Percentiles rank a stretch among this genome's conserved stretches.
Conservation (phyloP, 2,113 vertebrate genomes). For the Toxotes chatareus region DNA sequence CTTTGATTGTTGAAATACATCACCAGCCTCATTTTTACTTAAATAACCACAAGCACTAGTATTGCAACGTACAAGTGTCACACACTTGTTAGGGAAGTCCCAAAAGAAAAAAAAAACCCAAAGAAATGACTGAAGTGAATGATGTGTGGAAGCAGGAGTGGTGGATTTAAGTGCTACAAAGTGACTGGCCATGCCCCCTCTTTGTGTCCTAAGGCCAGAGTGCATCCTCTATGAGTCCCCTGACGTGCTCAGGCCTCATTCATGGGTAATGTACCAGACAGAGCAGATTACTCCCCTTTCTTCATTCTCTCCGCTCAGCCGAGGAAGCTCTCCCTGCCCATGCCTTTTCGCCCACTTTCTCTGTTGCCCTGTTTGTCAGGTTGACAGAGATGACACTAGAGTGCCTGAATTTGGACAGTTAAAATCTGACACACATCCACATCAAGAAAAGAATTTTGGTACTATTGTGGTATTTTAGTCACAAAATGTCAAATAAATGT, state of each 20-base stretch:
- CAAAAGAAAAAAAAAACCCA: background rate
- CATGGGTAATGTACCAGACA: constrained; percentile 81
- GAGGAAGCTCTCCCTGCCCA: constrained; percentile 50
- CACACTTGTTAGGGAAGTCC: constrained; percentile 14
- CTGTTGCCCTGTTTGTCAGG: constrained; percentile 46
- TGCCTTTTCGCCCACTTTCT: constrained; percentile 58
- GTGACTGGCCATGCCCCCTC: constrained; percentile 64
- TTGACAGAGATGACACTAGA: constrained; percentile 18
- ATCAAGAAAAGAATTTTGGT: background rate
- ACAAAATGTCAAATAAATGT: background rate
- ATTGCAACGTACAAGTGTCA: background rate
- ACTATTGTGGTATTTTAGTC: background rate
- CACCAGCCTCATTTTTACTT: background rate
- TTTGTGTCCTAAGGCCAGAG: constrained; percentile 73
- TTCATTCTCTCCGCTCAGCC: constrained; percentile 67
- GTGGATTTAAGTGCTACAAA: constrained; percentile 68
- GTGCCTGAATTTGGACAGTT: constrained; percentile 17
- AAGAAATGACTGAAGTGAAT: constrained; percentile 38
- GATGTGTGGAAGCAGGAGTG: constrained; percentile 49
- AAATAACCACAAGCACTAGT: background rate
- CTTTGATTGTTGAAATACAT: constrained; percentile 6
- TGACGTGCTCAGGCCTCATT: constrained; percentile 73
- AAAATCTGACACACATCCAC: background rate
- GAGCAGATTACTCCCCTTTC: constrained; percentile 75
- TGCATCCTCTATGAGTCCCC: constrained; percentile 74